Evolutionary conservation across 2,888 invertebrate genomes (phyloP).

Genomic region (Bombylius discolor): DNA sequence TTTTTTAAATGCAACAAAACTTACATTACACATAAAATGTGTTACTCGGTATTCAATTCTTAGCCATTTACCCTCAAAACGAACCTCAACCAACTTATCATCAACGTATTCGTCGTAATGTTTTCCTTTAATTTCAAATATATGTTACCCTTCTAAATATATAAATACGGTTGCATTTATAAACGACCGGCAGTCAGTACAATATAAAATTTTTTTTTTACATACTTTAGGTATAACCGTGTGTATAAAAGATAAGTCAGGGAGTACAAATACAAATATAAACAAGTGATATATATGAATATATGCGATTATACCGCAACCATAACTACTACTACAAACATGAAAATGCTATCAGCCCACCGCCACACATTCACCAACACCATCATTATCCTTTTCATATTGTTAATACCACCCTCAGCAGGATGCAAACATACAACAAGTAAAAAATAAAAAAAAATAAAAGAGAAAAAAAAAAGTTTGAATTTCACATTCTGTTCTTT

Average conservation of each 20-base stretch:
- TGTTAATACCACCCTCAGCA: too few relatives aligned
- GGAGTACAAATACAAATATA: too few relatives aligned
- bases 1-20: neutral
- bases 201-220: neutral
- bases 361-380: too few relatives aligned
- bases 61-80: neutral
- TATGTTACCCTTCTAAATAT: slow-evolving; percentile 5
- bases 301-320: too few relatives aligned
- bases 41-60: neutral
- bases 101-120: slow-evolving; percentile 1
- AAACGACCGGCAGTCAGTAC: neutral
- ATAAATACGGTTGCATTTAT: neutral
- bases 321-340: too few relatives aligned
- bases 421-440: neutral
- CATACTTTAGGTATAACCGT: neutral
- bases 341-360: neutral
- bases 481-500: neutral
- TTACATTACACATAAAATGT: neutral
- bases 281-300: too few relatives aligned
- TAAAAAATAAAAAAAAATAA: neutral
- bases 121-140: slow-evolving; percentile 13
- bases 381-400: too few relatives aligned
- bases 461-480: neutral
- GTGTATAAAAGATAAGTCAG: neutral
- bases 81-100: neutral